Evolutionary conservation across 2,113 vertebrate genomes (phyloP).

Genomic region (Puma concolor): DNA sequence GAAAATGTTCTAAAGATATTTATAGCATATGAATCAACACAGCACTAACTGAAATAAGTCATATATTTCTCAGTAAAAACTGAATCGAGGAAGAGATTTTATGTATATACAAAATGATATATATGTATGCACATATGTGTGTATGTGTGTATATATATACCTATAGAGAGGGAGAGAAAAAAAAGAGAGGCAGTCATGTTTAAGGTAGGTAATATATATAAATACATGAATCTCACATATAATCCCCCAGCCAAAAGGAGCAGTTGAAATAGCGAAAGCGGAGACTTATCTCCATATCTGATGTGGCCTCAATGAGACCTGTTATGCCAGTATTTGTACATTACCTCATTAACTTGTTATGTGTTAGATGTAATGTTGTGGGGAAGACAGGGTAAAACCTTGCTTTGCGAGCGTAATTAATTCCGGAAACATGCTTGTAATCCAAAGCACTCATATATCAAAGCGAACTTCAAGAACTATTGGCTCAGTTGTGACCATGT

Average conservation of each 20-base stretch:
- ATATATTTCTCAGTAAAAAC: background rate
- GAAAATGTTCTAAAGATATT: background rate
- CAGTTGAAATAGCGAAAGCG: accelerated
- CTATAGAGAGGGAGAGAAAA: background rate
- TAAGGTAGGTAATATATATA: background rate
- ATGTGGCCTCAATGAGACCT: accelerated
- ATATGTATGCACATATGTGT: background rate
- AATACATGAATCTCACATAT: background rate
- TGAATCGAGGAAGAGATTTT: background rate
- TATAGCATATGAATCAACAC: background rate
- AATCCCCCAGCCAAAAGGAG: background rate
- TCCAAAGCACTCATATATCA: no score
- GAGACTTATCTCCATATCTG: background rate
- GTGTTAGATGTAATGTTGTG: background rate
- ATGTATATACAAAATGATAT: background rate
- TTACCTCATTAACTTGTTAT: background rate
- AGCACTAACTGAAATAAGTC: background rate
- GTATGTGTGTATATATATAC: background rate
- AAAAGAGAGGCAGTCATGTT: background rate
- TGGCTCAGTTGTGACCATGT: no score
- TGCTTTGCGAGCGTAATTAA: no score
- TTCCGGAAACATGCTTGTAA: no score
- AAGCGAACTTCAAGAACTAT: no score
- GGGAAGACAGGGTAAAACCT: no score
- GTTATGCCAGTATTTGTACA: background rate